Evolutionary conservation across 2,888 invertebrate species (phyloP), one percentile per base, ranked within the genome.

Genomic region (Pyrrhosoma nymphula): DNA sequence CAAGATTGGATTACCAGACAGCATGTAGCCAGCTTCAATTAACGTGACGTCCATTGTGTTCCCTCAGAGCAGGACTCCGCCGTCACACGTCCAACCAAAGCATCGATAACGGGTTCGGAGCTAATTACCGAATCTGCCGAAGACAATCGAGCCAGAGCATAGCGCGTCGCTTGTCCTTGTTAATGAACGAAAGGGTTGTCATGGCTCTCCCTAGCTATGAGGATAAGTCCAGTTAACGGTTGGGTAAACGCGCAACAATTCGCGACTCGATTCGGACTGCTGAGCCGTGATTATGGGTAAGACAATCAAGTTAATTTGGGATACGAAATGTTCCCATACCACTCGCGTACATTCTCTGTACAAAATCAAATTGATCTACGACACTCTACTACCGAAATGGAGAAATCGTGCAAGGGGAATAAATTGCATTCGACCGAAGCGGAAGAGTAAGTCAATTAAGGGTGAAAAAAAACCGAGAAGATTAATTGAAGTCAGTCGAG

Each of bases 21-120:
- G 69, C 93, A 69, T 93, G 93, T 93, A 93, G 47, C 93, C 69
- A 47, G 69, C 93, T 93, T 93, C 93, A 93, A 93, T 93, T 93
- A 93, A 93, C 93, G 93, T 69, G 47, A 56, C 60, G 30, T 35
- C 63, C 93, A 93, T 93, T 93, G 93, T 93, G 69, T 93, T 93
- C 47, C 69, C 69, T 18, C n/a, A 63, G 35, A 39, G 60, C 60
- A 63, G 91, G 60, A 39, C 39, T 23, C 63, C 26, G 47, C 18
- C 69, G 26, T 63, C 63, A 63, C 69, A 75, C 69, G 47, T n/a
- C 69, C 69, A 39, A 75, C 69, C 69, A 47, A 26, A 6, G 93
- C 93, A 69, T 93, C 93, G 93, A 93, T 93, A 69, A 75, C 93
- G 93, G 93, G 26, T 69, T 23, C 39, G 39, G 47, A 93, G 69